A percentile compares a stretch with the other conserved stretches of the same genome.
Conservation (phyloP, 2,888 invertebrate species). For the Spilosoma lubricipeda region DNA sequence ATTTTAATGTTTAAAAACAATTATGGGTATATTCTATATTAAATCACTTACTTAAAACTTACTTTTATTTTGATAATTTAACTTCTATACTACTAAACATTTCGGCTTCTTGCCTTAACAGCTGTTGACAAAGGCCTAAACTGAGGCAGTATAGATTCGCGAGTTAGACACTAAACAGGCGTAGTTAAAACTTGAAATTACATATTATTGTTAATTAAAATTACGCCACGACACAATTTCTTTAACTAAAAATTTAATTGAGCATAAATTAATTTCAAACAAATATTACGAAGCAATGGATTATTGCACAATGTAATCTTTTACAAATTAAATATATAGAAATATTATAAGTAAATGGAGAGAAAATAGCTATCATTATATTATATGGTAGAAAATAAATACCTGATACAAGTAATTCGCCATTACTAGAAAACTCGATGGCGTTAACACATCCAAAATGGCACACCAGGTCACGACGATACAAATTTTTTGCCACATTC, state of each 20-base stretch:
- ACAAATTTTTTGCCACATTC: slow-evolving; percentile 90
- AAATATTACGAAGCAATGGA: background rate
- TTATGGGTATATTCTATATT: background rate
- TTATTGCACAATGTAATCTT: background rate
- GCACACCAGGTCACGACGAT: slow-evolving; percentile 93
- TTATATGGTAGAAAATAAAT: slow-evolving; percentile 59
- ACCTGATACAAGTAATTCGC: slow-evolving; percentile 96
- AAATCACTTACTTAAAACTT: background rate
- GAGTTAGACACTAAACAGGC: background rate
- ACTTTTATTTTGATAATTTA: background rate
- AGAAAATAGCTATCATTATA: background rate
- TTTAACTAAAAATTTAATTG: background rate
- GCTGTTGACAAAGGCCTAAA: too few species aligned
- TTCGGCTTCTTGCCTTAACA: background rate
- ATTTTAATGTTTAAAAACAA: background rate
- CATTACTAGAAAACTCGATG: slow-evolving; percentile 96
- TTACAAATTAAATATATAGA: background rate
- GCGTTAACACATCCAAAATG: slow-evolving; percentile 99
- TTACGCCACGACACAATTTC: background rate
- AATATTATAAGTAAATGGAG: background rate
- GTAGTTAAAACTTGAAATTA: background rate
- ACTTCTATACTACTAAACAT: background rate
- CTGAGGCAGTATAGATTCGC: background rate
- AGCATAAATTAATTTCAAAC: background rate
- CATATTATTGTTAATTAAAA: background rate